Evolutionary conservation across 1,140 invertebrate genomes (phyloP).

Genomic region (Drosophila parvula): DNA sequence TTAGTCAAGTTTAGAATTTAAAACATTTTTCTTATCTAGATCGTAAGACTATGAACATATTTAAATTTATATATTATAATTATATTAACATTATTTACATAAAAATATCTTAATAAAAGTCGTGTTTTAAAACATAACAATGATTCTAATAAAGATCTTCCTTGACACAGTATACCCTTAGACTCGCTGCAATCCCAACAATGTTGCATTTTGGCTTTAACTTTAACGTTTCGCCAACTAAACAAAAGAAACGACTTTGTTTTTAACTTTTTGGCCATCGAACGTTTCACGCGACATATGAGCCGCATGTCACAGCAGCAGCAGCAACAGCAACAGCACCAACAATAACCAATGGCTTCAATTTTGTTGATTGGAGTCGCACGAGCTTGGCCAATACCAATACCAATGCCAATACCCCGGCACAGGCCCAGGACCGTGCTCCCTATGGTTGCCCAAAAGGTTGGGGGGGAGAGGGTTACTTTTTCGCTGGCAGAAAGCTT

Average conservation of each 20-base stretch:
- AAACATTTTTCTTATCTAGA: too few relatives aligned
- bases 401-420: background rate
- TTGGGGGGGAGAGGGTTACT: constrained; percentile 10
- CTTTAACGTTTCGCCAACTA: constrained; percentile 36
- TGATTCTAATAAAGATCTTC: background rate
- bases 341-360: constrained; percentile 69
- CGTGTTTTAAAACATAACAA: too few relatives aligned
- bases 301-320: constrained; percentile 45
- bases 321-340: constrained; percentile 22
- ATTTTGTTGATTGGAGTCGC: constrained; percentile 73
- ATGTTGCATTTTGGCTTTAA: constrained; percentile 34
- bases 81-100: too few relatives aligned
- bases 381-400: constrained; percentile 27
- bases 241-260: constrained; percentile 48
- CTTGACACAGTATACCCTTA: constrained; percentile 11
- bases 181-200: background rate
- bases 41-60: too few relatives aligned
- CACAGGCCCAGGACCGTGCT: background rate
- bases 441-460: constrained; percentile 17
- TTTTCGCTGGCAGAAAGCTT: constrained; percentile 58
- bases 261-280: constrained; percentile 32
- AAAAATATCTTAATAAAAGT: too few relatives aligned
- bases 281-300: constrained; percentile 50
- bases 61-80: too few relatives aligned
- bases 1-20: too few relatives aligned